A percentile compares a stretch with the other conserved stretches of the same genome.
Evolutionary conservation across 2,113 vertebrate species (phyloP).

Genomic region (Acanthisitta chloris): DNA sequence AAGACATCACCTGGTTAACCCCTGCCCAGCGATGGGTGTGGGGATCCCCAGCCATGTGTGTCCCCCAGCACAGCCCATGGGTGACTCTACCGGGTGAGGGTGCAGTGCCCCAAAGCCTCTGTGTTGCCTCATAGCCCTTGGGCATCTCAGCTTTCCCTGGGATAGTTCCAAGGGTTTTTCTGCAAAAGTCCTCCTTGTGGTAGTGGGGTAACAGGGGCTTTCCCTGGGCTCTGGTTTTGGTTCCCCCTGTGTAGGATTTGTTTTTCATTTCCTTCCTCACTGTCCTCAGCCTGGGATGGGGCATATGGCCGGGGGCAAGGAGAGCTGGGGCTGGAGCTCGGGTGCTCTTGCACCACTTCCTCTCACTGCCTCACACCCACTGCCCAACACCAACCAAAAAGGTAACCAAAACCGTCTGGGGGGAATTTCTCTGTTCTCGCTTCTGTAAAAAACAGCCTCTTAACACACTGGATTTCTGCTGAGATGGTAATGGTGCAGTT

Average conservation of each 20-base stretch:
- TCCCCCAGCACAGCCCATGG: fast-evolving
- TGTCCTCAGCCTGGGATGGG: not conserved
- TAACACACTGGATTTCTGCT: not conserved
- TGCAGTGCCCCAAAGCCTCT: not conserved
- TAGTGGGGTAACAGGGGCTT: not conserved
- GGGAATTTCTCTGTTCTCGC: not conserved
- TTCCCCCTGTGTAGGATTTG: not conserved
- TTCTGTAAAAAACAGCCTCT: not conserved
- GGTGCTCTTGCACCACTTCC: not conserved
- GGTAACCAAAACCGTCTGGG: not conserved
- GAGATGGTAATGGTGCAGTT: not conserved
- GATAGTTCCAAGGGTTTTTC: not conserved
- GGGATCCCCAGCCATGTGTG: fast-evolving
- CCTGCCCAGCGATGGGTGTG: fast-evolving
- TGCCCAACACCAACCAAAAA: not conserved
- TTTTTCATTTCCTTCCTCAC: fast-evolving
- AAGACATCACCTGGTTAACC: not conserved
- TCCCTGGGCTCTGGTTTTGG: not conserved
- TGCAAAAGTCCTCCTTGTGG: not conserved
- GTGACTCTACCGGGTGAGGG: no score
- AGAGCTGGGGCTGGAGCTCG: fast-evolving
- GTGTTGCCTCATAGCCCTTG: fast-evolving
- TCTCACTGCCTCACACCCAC: fast-evolving
- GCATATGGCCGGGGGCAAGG: fast-evolving
- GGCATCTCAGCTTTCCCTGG: not conserved